Conservation (phyloP, 2,888 invertebrate genomes). For the Microplitis manilae region DNA sequence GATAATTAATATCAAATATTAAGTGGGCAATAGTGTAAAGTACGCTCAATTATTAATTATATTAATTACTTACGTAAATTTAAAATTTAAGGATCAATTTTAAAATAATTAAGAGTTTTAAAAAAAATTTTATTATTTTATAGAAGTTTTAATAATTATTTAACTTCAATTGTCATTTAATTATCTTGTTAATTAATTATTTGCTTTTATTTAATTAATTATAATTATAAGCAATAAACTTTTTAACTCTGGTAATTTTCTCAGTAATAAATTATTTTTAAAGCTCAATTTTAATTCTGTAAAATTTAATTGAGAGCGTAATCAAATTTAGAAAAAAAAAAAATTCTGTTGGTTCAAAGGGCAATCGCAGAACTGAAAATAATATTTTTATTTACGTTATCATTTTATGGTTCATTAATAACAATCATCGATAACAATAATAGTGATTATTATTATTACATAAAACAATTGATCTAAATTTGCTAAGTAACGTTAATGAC, state of each 20-base stretch:
- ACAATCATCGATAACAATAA: neutral
- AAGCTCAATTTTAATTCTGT: neutral
- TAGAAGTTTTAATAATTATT: neutral
- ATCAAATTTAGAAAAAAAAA: conserved; percentile 43
- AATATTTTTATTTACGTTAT: conserved; percentile 1
- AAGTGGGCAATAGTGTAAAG: conserved; percentile 37
- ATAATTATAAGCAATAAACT: neutral
- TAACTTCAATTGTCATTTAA: neutral
- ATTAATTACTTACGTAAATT: conserved; percentile 38
- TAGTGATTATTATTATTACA: neutral
- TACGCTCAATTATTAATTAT: conserved; percentile 49
- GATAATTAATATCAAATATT: neutral
- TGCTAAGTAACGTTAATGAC: conserved; percentile 49
- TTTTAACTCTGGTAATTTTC: neutral
- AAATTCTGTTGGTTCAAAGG: conserved; percentile 1
- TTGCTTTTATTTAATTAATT: neutral
- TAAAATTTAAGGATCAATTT: neutral
- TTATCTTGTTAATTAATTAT: neutral
- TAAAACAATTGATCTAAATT: conserved; percentile 43
- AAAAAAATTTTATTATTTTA: neutral
- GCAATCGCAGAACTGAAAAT: conserved; percentile 3
- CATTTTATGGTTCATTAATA: neutral
- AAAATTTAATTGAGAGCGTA: neutral
- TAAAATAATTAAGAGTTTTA: neutral
- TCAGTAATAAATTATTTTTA: neutral